Evolutionary conservation across 2,888 invertebrate species (phyloP), one percentile per base, ranked within the genome.

Genomic region (Coecobrya sp.): DNA sequence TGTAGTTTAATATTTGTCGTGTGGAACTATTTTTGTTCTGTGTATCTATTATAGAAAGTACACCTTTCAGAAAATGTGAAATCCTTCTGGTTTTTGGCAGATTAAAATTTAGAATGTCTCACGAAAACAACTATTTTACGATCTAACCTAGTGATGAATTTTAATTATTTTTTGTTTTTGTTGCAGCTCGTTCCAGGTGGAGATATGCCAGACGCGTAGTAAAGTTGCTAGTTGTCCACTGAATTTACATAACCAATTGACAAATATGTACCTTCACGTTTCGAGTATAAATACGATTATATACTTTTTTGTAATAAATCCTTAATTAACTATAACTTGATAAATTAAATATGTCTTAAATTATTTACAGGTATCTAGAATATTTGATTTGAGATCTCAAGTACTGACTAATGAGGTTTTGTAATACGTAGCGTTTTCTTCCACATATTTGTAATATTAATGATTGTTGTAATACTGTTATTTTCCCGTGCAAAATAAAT

Each of bases 181-280:
- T 97, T 97, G 82, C 96, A 97, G 97, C 96, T 98, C 95, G 97
- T 98, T 91, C 98, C 98, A 93, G 98, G 98, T 93, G 98, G 98
- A 95, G 98, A 98, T 95, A 97, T 97, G 96, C 97, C 97, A 0
- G 97, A 97, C 59, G 95, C 96, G 73, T 96, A 49, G 82, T 0
- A 45, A 59, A 5, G 22, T 22, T n/a, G n/a, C n/a, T n/a, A n/a
- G 27, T 25, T 65, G 16, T 65, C 11, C 62, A 25, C 62, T 11
- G 13, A 25, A 65, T 11, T n/a, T 65, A 19, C 19, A 27, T 55
- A 55, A 30, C 30, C 45, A 59, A 59, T 59, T 19, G 59, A 59
- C 22, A 19, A n/a, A 59, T 59, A 59, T 5, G n/a, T n/a, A 59
- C 59, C 19, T n/a, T 19, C 59, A 59, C 11, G 19, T 59, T 76